phyloP scores from a whole-genome alignment of 2,113 vertebrate genomes.

The Atherinomorus stipes region DNA sequence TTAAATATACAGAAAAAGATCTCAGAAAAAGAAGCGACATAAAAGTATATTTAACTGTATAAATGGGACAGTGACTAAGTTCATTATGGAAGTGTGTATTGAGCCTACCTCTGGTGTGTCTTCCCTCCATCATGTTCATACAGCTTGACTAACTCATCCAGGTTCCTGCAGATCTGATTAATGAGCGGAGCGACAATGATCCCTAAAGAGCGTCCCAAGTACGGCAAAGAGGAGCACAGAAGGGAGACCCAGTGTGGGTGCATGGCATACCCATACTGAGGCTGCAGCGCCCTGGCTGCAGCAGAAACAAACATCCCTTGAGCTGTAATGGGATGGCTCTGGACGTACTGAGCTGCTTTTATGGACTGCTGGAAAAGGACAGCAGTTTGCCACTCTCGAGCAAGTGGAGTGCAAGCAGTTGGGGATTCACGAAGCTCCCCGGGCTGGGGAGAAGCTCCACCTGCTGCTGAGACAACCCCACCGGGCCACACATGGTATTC shows the following conservation, averaged over 20 bases:
- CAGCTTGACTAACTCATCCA: constrained; percentile 93
- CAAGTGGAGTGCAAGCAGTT: constrained; percentile 80
- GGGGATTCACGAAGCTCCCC: constrained; percentile 81
- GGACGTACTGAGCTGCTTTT: constrained; percentile 89
- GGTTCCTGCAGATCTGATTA: constrained; percentile 93
- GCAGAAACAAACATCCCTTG: constrained; percentile 95
- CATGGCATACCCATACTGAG: constrained; percentile 92
- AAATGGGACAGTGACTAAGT: neutral
- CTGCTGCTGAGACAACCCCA: constrained; percentile 46
- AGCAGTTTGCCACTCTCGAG: constrained; percentile 92
- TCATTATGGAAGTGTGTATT: neutral
- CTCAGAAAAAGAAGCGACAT: neutral
- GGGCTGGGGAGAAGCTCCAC: constrained; percentile 24
- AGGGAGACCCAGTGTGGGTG: constrained; percentile 94
- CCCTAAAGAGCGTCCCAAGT: constrained; percentile 92
- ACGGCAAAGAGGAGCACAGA: constrained; percentile 90
- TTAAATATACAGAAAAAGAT: too few species aligned
- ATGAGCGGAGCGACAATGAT: constrained; percentile 93
- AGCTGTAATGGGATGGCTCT: constrained; percentile 92
- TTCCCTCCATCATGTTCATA: constrained; percentile 90
- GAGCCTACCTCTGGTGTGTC: constrained; percentile 84
- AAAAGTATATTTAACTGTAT: too few species aligned
- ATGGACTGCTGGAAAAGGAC: constrained; percentile 95
- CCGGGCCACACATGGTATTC: constrained; percentile 87
- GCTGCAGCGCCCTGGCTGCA: constrained; percentile 90